Conservation (phyloP, 2,113 vertebrate genomes). For the Takifugu bimaculatus region DNA sequence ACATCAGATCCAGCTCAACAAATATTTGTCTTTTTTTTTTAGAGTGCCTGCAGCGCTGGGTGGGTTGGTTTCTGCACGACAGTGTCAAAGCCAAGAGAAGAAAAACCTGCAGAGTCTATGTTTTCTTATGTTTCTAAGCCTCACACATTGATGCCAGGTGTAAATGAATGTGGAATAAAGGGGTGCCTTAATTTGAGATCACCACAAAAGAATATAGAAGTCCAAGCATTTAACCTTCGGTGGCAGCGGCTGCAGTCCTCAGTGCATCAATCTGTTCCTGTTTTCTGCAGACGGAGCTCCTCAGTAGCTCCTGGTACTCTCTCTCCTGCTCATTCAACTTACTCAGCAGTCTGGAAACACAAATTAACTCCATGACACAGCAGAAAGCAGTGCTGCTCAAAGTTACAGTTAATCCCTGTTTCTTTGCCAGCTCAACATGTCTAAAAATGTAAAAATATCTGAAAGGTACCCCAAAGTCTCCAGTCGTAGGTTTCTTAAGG, state of each 20-base stretch:
- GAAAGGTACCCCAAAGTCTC: conserved; percentile 77
- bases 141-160: too few species aligned
- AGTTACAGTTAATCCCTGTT: not conserved
- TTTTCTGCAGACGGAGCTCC: conserved; percentile 48
- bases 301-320: conserved; percentile 79
- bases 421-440: not conserved
- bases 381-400: not conserved
- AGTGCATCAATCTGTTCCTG: conserved; percentile 56
- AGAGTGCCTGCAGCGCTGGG: not conserved
- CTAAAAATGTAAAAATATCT: not conserved
- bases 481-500: conserved; percentile 68
- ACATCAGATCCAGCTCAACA: not conserved
- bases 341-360: conserved; percentile 74
- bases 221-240: conserved; percentile 42
- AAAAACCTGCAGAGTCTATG: not conserved
- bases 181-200: too few species aligned
- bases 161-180: too few species aligned
- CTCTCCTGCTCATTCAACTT: conserved; percentile 80
- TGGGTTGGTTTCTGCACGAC: not conserved
- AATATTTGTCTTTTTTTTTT: conserved; percentile 4
- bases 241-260: conserved; percentile 6
- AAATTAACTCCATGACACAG: not conserved
- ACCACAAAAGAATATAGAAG: not conserved
- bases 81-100: not conserved
- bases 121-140: too few species aligned